Conservation (phyloP, 1,140 invertebrate species). For the Achatina immaculata region DNA sequence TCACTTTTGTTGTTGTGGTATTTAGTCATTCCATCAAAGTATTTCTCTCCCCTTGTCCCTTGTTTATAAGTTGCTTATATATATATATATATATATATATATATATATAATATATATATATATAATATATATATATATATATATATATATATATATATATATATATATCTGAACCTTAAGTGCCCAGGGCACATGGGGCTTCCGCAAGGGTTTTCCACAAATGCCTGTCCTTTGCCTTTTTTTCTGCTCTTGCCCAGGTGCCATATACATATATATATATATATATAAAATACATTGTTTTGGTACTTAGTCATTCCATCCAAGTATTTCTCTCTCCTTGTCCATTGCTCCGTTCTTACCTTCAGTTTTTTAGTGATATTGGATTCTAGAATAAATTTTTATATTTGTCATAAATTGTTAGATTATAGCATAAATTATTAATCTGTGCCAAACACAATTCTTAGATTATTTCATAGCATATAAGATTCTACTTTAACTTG, state of each 20-base stretch:
- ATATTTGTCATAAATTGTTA: slow-evolving; percentile 18
- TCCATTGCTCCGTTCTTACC: background rate
- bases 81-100: background rate
- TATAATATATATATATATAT: slow-evolving; percentile 10
- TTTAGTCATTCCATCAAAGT: background rate
- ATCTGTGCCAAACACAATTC: too few relatives aligned
- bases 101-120: slow-evolving; percentile 20
- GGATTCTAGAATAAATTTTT: background rate
- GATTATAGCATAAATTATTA: too few relatives aligned
- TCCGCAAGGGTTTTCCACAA: too few relatives aligned
- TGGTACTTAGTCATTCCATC: too few relatives aligned
- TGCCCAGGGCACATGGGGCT: too few relatives aligned
- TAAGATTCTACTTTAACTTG: too few relatives aligned
- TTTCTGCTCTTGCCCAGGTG: too few relatives aligned
- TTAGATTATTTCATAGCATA: too few relatives aligned
- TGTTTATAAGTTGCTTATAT: background rate
- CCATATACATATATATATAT: too few relatives aligned
- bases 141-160: slow-evolving; percentile 36
- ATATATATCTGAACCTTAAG: too few relatives aligned
- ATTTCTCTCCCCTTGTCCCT: background rate
- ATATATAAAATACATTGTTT: slow-evolving; percentile 38
- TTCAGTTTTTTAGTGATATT: too few relatives aligned
- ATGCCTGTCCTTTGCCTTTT: too few relatives aligned
- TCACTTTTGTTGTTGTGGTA: background rate
- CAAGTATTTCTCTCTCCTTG: background rate